Evolutionary conservation across 2,797 vertebrate genomes (phyloP), one percentile per base, ranked within the genome.

Genomic region (Tokudaia muenninki): DNA sequence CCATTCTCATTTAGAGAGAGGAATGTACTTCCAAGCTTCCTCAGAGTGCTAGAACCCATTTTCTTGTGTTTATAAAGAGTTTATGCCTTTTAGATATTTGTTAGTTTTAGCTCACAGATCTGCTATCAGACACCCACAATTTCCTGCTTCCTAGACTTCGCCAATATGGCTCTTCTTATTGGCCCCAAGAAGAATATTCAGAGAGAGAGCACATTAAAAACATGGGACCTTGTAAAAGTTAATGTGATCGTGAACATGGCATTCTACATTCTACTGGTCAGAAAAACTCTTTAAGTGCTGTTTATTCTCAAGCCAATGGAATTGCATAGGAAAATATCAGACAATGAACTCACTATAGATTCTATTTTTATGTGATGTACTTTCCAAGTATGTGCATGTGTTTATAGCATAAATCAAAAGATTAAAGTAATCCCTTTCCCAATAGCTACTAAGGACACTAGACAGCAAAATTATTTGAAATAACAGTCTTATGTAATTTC

Each of bases 401-500:
- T 21, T 94, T 92, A 93, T 59, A 90, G 81, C 17, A 61, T 26
- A 31, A 91, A 74, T 63, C 84, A 74, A 92, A 87, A 3, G 47
- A 70, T 34, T 84, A 59, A 92, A 87, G 24, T 37, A 81, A 92
- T 6, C 29, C 37, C 67, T 41, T 11, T 19, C 37, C n/a, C 44
- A 75, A 41, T 65, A 75, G 59, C 57, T 50, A 81, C 6, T 65
- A 88, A 90, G 6, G 13, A 78, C 17, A 47, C 52, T 6, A 21
- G 12, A 91, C 52, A 75, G 24, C 17, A 89, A 6, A 55, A 26
- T 14, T 88, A 44, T 44, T 61, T 77, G 37, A 61, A 57, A 22
- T 10, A 80, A 90, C 22, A 94, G 2, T 55, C 52, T 31, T 91
- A 16, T 31, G 52, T 57, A 50, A 77, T 95, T 87, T 87, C 50